Conservation (phyloP, 2,888 invertebrate species). For the Cephalotes varians region DNA sequence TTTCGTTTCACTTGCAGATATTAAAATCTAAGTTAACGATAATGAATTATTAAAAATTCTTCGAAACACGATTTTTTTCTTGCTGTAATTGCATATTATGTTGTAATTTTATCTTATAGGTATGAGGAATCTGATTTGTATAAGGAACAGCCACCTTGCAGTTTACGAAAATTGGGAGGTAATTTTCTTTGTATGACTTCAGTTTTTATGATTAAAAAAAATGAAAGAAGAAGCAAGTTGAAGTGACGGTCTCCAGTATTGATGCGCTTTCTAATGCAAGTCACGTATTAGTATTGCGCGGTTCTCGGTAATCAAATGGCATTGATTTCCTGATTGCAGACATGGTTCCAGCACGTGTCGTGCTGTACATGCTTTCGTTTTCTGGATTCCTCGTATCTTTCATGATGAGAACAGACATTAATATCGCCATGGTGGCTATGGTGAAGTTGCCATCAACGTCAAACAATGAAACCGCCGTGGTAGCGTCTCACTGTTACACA, state of each 20-base stretch:
- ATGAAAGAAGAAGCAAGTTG: background rate
- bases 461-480: constrained; percentile 66
- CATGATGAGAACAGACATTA: constrained; percentile 92
- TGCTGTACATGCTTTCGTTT: constrained; percentile 91
- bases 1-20: background rate
- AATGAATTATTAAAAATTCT: background rate
- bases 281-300: background rate
- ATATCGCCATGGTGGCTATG: constrained; percentile 91
- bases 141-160: constrained; percentile 73
- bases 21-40: too few species aligned
- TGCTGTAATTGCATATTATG: background rate
- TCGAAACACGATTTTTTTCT: background rate
- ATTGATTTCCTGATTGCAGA: constrained; percentile 79
- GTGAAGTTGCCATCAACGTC: constrained; percentile 82
- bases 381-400: constrained; percentile 91
- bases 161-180: constrained; percentile 72
- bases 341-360: constrained; percentile 89
- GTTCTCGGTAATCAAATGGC: background rate
- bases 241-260: background rate
- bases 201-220: background rate
- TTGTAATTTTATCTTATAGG: constrained; percentile 67
- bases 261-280: background rate
- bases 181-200: constrained; percentile 17
- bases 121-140: constrained; percentile 78
- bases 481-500: constrained; percentile 80